These are phyloP conservation scores for Rynchops niger DNA, from an alignment of 2,113 vertebrate species.

Conservation along the genomic window DNA sequence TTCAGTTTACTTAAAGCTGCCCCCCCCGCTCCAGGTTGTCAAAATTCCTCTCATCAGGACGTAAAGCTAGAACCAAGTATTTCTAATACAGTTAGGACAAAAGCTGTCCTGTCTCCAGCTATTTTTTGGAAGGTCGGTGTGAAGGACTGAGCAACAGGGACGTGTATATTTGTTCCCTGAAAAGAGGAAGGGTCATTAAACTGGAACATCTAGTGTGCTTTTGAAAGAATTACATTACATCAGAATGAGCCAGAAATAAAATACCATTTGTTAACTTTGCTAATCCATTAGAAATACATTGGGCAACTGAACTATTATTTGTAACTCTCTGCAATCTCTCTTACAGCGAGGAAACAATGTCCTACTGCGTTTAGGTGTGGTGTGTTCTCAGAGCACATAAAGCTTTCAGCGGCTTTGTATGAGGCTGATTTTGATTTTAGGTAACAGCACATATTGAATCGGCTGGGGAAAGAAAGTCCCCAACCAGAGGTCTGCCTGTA, in stretches of 20 bases:
- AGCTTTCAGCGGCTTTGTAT: constrained; percentile 66
- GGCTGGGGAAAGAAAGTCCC: constrained; percentile 4
- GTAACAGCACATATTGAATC: constrained; percentile 48
- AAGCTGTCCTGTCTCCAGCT: constrained; percentile 46
- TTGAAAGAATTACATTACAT: constrained; percentile 69
- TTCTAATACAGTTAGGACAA: constrained; percentile 13
- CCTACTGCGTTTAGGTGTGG: constrained; percentile 70
- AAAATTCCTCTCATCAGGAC: constrained; percentile 30
- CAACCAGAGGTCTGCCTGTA: not conserved
- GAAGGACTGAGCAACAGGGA: constrained; percentile 8
- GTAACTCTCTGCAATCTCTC: constrained; percentile 56
- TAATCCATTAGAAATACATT: constrained; percentile 73
- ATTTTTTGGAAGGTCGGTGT: not conserved
- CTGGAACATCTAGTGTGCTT: constrained; percentile 62
- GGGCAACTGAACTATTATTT: constrained; percentile 67
- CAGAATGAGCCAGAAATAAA: constrained; percentile 75
- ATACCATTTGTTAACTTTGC: constrained; percentile 73
- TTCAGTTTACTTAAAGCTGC: not conserved
- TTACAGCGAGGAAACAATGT: constrained; percentile 68
- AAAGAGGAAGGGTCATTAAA: constrained; percentile 64
- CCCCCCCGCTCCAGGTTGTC: not conserved
- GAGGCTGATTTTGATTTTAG: constrained; percentile 61
- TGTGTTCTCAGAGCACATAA: constrained; percentile 65
- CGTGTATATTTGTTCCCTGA: constrained; percentile 32
- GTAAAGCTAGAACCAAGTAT: not conserved